Evolutionary conservation across 2,113 vertebrate genomes (phyloP), one percentile per base, ranked within the genome.

Genomic region (Otocyon megalotis): DNA sequence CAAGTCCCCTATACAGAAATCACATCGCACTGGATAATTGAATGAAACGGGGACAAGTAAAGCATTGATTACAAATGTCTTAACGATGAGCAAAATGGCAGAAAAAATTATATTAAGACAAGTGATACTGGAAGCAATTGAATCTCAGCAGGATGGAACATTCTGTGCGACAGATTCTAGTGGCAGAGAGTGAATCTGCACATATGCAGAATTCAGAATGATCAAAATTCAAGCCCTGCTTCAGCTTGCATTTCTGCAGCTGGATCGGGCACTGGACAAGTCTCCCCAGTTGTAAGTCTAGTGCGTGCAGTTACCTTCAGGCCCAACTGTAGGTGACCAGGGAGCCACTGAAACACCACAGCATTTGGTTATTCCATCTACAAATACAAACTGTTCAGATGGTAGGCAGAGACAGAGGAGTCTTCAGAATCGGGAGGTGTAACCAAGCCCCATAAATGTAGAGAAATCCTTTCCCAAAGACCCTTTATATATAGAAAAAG

Each of bases 401-500:
- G 97, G 97, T 98, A 97, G 97, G 98, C 98, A 87, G 98, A 98
- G 90, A 91, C 98, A 96, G 98, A 98, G 71, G 98, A 99, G 17
- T 97, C 98, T 97, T 87, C 98, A 89, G 98, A 98, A 88, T 97
- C 98, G 76, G 98, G 98, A 35, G 97, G 88, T 83, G 96, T 98
- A 95, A 97, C 87, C 89, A 99, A 99, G 98, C 98, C 98, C 86
- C 99, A 99, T 95, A 99, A 99, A 97, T 99, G 98, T 81, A 99
- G 99, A 80, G 99, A 99, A 98, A 98, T 99, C 94, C 99, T 99
- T 96, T 99, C 99, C 95, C 98, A 99, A 97, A 99, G 99, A 80
- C 99, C 99, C 35, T 99, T 97, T 97, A 54, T 97, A 99, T 97
- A 54, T 97, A 99, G 99, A 95, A 99, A 99, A 99, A 99, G 99